A percentile compares a stretch with the other conserved stretches of the same genome.
These are phyloP conservation scores for Austrofundulus limnaeus DNA, from an alignment of 2,113 vertebrate species.

Conservation along the genomic window DNA sequence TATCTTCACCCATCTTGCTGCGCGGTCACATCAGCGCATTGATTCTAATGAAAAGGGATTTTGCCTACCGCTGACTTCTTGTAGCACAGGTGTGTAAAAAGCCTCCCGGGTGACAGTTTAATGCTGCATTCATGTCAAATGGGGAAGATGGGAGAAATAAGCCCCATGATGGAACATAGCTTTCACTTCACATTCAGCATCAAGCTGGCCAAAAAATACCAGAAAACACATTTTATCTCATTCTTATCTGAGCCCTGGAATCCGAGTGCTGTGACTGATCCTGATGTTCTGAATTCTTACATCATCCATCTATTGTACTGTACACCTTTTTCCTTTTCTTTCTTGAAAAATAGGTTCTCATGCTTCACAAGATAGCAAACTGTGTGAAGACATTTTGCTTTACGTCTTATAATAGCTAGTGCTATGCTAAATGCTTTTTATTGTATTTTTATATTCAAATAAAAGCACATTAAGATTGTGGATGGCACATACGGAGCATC, in stretches of 20 bases:
- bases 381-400: neutral
- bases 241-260: neutral
- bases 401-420: neutral
- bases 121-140: conserved; percentile 44
- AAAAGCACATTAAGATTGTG: too few relatives aligned
- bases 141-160: conserved; percentile 25
- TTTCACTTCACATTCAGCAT: conserved; percentile 28
- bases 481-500: neutral
- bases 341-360: neutral
- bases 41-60: conserved; percentile 57
- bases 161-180: neutral
- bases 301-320: conserved; percentile 1
- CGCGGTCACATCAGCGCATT: conserved; percentile 37
- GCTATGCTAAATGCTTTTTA: neutral
- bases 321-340: neutral
- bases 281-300: conserved; percentile 27
- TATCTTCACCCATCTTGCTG: conserved; percentile 36
- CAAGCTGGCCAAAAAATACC: conserved; percentile 2
- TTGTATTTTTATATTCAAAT: neutral
- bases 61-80: conserved; percentile 51
- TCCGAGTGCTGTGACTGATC: conserved; percentile 34
- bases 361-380: neutral
- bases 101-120: conserved; percentile 55
- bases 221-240: conserved; percentile 23
- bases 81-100: conserved; percentile 55